Percentiles rank a stretch among this genome's conserved stretches.
Conservation (phyloP, 2,888 invertebrate species). For the Coelinius sp. region DNA sequence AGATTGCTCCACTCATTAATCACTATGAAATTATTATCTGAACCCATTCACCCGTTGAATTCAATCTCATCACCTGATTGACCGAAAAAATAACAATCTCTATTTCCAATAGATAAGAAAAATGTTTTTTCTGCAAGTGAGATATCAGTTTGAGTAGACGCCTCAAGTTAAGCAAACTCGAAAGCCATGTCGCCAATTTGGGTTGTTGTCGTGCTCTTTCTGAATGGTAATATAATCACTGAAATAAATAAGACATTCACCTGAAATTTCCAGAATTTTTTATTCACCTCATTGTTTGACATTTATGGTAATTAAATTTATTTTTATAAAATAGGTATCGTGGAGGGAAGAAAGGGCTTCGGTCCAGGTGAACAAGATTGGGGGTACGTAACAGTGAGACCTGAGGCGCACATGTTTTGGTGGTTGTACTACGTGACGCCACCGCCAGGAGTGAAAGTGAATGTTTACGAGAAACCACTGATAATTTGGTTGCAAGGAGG, state of each 20-base stretch:
- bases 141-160: neutral
- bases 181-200: conserved; percentile 10
- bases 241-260: neutral
- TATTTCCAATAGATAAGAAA: neutral
- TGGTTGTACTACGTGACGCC: conserved; percentile 80
- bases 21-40: neutral
- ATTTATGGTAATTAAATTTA: neutral
- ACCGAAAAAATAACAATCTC: neutral
- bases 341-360: conserved; percentile 66
- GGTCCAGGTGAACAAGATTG: conserved; percentile 80
- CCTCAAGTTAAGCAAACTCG: neutral
- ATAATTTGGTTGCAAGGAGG: conserved; percentile 94
- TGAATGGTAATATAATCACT: conserved; percentile 26
- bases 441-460: conserved; percentile 75
- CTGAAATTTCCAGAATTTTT: neutral
- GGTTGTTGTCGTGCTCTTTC: conserved; percentile 18
- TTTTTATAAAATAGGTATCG: conserved; percentile 21
- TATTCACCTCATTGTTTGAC: neutral
- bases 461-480: conserved; percentile 78
- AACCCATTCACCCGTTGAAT: neutral
- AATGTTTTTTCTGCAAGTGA: neutral
- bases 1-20: neutral
- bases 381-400: conserved; percentile 81
- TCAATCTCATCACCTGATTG: conserved; percentile 1
- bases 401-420: conserved; percentile 87